These are phyloP conservation scores for Andrena flavipes DNA, from an alignment of 2,888 invertebrate genomes.

Conservation along the genomic window DNA sequence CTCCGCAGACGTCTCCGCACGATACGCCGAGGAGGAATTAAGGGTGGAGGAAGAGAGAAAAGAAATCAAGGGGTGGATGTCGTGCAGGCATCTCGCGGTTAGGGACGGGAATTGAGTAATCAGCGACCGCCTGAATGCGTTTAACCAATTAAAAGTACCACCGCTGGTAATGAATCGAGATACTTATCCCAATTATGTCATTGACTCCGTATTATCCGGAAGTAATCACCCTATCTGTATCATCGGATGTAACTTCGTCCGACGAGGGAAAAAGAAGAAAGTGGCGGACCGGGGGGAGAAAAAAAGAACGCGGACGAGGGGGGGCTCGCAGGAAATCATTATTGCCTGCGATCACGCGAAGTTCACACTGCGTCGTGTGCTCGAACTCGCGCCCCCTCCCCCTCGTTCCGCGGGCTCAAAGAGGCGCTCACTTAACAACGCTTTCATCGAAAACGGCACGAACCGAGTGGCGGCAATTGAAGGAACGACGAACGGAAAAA, in stretches of 20 bases:
- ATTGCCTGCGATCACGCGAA: slow-evolving; percentile 57
- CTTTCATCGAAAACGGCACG: slow-evolving; percentile 57
- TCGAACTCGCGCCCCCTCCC: not conserved
- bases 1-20: not conserved
- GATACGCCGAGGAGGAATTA: not conserved
- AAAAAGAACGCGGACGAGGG: not conserved
- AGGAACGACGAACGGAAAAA: not conserved
- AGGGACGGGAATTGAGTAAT: not conserved
- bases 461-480: slow-evolving; percentile 31
- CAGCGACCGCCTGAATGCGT: not conserved
- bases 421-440: slow-evolving; percentile 51
- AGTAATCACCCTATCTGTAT: slow-evolving; percentile 46
- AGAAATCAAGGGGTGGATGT: not conserved
- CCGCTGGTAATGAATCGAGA: not conserved
- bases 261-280: not conserved
- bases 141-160: slow-evolving; percentile 11
- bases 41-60: not conserved
- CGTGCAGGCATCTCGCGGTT: not conserved
- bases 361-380: slow-evolving; percentile 35
- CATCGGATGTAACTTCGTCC: slow-evolving; percentile 15
- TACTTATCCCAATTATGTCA: slow-evolving; percentile 31
- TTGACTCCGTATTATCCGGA: slow-evolving; percentile 44
- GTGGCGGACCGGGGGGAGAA: not conserved
- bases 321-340: slow-evolving; percentile 35
- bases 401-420: slow-evolving; percentile 38